Evolutionary conservation across 1,140 invertebrate genomes (phyloP).

Genomic region (Tetramorium simillimum): DNA sequence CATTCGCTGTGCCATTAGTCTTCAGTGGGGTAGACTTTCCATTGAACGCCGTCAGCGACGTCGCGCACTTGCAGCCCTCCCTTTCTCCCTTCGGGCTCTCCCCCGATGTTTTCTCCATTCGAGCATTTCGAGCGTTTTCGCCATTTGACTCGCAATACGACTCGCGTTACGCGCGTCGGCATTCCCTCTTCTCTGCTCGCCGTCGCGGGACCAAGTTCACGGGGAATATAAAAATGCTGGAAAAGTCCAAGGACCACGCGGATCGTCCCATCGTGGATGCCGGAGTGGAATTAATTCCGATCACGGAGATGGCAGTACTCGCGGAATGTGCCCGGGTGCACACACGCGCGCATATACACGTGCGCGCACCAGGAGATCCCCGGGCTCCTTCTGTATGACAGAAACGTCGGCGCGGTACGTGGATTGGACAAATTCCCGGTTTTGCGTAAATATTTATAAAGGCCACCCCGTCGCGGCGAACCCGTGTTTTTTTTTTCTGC

Average conservation of each 20-base stretch:
- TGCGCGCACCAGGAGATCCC: background rate
- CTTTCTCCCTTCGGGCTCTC: background rate
- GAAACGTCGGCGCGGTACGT: constrained; percentile 1
- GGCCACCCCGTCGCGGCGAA: background rate
- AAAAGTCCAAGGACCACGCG: constrained; percentile 29
- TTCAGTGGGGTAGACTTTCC: constrained; percentile 30
- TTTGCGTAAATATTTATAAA: constrained; percentile 55
- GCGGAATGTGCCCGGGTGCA: constrained; percentile 27
- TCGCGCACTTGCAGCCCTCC: background rate
- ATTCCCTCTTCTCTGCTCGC: background rate
- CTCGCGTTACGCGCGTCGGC: background rate
- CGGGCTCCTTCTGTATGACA: constrained; percentile 31
- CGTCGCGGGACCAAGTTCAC: constrained; percentile 9
- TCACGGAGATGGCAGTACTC: constrained; percentile 41
- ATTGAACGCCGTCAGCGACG: constrained; percentile 29
- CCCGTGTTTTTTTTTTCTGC: constrained; percentile 17
- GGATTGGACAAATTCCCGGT: constrained; percentile 19
- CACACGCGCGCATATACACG: background rate
- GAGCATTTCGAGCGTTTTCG: constrained; percentile 20
- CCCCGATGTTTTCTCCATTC: constrained; percentile 1
- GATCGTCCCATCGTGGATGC: background rate
- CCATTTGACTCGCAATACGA: constrained; percentile 32
- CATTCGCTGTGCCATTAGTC: constrained; percentile 48
- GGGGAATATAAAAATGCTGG: constrained; percentile 40
- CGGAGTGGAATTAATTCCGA: constrained; percentile 53